These are phyloP conservation scores for Encarsia formosa DNA, from an alignment of 2,888 invertebrate species.

Conservation along the genomic window DNA sequence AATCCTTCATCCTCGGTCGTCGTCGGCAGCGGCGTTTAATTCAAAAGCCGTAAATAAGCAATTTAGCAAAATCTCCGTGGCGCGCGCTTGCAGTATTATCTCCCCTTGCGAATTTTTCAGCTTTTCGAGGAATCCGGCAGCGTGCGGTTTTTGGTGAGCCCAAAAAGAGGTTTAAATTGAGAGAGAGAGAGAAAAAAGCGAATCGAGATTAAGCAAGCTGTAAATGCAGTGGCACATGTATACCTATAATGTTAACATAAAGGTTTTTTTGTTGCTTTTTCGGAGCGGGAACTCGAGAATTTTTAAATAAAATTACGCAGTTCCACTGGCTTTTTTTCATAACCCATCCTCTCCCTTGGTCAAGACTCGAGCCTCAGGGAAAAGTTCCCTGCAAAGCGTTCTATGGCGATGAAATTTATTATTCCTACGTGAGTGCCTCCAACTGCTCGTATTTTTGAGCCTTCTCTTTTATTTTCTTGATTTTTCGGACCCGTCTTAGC, in stretches of 20 bases:
- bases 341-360: conserved; percentile 26
- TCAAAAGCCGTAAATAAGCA: too few relatives aligned
- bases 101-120: conserved; percentile 35
- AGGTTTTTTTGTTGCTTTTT: conserved; percentile 6
- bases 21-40: too few relatives aligned
- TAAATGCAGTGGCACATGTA: not conserved
- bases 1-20: too few relatives aligned
- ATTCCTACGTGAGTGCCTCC: conserved; percentile 16
- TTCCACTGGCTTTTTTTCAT: conserved; percentile 32
- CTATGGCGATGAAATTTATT: conserved; percentile 27
- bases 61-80: too few relatives aligned
- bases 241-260: conserved; percentile 1
- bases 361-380: conserved; percentile 21
- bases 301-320: conserved; percentile 35
- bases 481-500: too few relatives aligned
- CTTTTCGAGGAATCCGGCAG: conserved; percentile 37
- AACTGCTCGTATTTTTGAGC: conserved; percentile 23
- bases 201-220: not conserved
- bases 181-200: not conserved
- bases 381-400: too few relatives aligned
- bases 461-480: conserved; percentile 1
- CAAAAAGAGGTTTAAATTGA: too few relatives aligned
- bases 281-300: conserved; percentile 25
- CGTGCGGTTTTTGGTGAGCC: conserved; percentile 22
- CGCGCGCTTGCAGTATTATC: conserved; percentile 19